Evolutionary conservation across 2,113 vertebrate genomes (phyloP), one percentile per base, ranked within the genome.

Genomic region (Xiphophorus couchianus): DNA sequence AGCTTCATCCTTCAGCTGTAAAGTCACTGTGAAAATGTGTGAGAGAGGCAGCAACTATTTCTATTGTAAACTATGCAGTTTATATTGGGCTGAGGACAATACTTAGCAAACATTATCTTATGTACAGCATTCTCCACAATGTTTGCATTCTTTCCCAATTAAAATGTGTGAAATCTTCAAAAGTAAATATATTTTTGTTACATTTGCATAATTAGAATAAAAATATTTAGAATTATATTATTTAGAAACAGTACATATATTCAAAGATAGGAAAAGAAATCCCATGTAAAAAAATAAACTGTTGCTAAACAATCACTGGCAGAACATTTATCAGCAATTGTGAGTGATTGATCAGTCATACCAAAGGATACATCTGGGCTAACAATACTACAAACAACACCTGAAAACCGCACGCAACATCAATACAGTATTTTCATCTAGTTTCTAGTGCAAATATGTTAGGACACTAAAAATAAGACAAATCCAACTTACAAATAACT

Each of bases 1-100:
- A 76, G 39, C 58, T 44, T 66, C 73, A 29, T 30, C 28, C 29
- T 30, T 29, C 65, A 75, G 66, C 28, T 10, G 35, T 44, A 65
- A 58, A 58, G 19, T 58, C 7, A n/a, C 22, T 58, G 22, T n/a
- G 25, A n/a, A 22, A n/a, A 25, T n/a, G 51, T 25, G 51, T 17
- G 48, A 8, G 13, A 44, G 19, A 25, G 22, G 51, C 22, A 58
- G 51, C 1, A 54, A 54, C 48, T 54, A 7, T 54, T 54, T 58
- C 51, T n/a, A 3, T 58, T 11, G 8, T 58, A 9, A 58, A 10
- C n/a, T 3, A 58, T 58, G 25, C 19, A n/a, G 51, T n/a, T 58
- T 58, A 58, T 58, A 58, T n/a, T 58, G 51, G 17, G 51, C 25
- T 58, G 25, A 58, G 48, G 22, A 19, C 22, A 54, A 58, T 3